Evolutionary conservation across 1,140 invertebrate species (phyloP).

Genomic region (Leptonema lineaticorne): DNA sequence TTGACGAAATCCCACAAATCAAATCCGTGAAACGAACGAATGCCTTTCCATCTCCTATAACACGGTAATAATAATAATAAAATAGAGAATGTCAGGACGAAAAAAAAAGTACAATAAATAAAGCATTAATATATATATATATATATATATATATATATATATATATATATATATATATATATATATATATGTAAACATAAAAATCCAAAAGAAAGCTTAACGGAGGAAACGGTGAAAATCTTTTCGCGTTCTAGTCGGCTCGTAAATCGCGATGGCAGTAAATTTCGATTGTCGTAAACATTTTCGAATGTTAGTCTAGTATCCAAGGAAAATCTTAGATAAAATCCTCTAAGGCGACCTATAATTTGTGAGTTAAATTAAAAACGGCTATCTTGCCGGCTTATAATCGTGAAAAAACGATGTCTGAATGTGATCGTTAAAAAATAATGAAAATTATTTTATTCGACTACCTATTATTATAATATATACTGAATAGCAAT

Average conservation of each 20-base stretch:
- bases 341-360: slow-evolving; percentile 11
- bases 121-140: neutral
- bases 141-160: neutral
- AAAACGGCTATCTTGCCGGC: slow-evolving; percentile 22
- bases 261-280: neutral
- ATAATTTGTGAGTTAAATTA: slow-evolving; percentile 36
- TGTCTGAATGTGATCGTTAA: neutral
- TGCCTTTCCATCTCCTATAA: too few species aligned
- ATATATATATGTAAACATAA: neutral
- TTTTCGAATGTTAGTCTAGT: slow-evolving; percentile 9
- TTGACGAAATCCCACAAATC: neutral
- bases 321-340: neutral
- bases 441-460: neutral
- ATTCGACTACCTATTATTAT: neutral
- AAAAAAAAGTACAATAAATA: too few species aligned
- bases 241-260: neutral
- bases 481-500: too few species aligned
- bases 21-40: too few species aligned
- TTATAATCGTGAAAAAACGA: neutral
- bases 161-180: neutral
- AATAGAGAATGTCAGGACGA: neutral
- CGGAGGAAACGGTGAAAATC: neutral
- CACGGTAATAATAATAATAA: neutral
- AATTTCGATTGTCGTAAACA: slow-evolving; percentile 19
- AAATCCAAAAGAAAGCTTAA: neutral